These are phyloP conservation scores for Cromileptes altivelis DNA, from an alignment of 2,113 vertebrate species.

Conservation along the genomic window DNA sequence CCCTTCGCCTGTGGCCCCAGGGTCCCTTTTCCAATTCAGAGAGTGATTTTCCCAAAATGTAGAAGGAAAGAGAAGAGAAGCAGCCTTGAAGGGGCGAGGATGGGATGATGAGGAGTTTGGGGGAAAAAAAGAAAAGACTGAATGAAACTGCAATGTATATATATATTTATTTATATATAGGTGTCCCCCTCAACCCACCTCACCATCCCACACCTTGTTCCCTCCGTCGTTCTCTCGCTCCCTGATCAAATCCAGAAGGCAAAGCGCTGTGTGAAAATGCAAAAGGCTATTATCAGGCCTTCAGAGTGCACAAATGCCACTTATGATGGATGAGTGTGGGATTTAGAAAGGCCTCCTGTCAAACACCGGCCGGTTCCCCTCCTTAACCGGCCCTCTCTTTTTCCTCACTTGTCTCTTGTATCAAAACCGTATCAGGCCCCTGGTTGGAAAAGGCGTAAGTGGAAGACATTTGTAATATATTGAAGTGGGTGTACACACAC, in stretches of 20 bases:
- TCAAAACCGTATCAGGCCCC: conserved; percentile 78
- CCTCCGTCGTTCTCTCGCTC: conserved; percentile 38
- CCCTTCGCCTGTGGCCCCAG: conserved; percentile 91
- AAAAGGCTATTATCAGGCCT: conserved; percentile 82
- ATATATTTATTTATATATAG: conserved; percentile 2
- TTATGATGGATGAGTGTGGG: conserved; percentile 84
- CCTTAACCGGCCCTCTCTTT: conserved; percentile 77
- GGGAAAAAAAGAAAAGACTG: conserved; percentile 28
- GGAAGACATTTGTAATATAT: conserved; percentile 87
- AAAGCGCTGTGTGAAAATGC: conserved; percentile 76
- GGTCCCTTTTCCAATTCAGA: conserved; percentile 93
- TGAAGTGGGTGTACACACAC: conserved; percentile 72
- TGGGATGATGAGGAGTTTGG: conserved; percentile 65
- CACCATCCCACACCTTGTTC: conserved; percentile 51
- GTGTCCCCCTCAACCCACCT: not conserved
- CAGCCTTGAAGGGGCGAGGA: conserved; percentile 72
- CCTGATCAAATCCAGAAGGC: conserved; percentile 73
- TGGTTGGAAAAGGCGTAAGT: conserved; percentile 80
- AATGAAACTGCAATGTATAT: conserved; percentile 48
- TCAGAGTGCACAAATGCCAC: conserved; percentile 73
- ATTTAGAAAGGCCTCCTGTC: conserved; percentile 82
- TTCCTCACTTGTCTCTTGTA: conserved; percentile 83
- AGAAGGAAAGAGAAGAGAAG: conserved; percentile 68
- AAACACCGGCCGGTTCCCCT: conserved; percentile 67
- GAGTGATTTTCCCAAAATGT: conserved; percentile 91